Base-by-base conservation (phyloP, 2,797 vertebrate genomes). In the Sebastes itinus region DNA sequence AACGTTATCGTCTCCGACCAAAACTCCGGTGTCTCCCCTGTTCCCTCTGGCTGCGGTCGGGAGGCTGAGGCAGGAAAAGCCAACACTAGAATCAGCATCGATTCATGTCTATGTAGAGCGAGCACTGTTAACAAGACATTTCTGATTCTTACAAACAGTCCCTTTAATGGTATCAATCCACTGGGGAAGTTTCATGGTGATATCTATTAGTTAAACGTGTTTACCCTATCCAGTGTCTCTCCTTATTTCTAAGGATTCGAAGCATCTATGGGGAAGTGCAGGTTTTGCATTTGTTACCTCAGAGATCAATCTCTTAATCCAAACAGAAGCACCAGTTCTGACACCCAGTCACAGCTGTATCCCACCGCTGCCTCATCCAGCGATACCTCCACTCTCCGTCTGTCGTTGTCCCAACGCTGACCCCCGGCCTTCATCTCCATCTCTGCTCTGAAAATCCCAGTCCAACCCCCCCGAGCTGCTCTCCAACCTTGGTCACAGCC, bases 291-390 rank as follows among this genome's bases (percentile, higher is more conserved):
- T 52, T 33, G 55, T 58, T 68, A 30, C 20, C 49, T 58, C 73
- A 69, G 58, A 49, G 42, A 66, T 82, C 54, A 42, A 46, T 71
- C 77, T 7, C 5, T 74, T 74, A 71, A 73, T 72, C 80, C 75
- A 62, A 20, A 16, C 10, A 1, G 23, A 63, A 77, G 46, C 9
- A 38, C 11, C 58, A 18, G 33, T 55, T 38, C 35, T 38, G 35
- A 38, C 35, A 64, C 72, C 55, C 30, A 4, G 81, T 23, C 7
- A 0, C 70, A 46, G 71, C 58, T 4, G 54, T 11, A 68, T 55
- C 58, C 4, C 1, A 0, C 27, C 54, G 28, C 42, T 16, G n/a
- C 42, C 27, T 70, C 52, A 22, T 76, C 77, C 76, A 78, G 77
- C 65, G 68, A 55, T 35, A 49, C 61, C 27, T 67, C 74, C 42